These are phyloP conservation scores for Okapia johnstoni DNA, from an alignment of 2,113 vertebrate genomes.

Conservation along the genomic window DNA sequence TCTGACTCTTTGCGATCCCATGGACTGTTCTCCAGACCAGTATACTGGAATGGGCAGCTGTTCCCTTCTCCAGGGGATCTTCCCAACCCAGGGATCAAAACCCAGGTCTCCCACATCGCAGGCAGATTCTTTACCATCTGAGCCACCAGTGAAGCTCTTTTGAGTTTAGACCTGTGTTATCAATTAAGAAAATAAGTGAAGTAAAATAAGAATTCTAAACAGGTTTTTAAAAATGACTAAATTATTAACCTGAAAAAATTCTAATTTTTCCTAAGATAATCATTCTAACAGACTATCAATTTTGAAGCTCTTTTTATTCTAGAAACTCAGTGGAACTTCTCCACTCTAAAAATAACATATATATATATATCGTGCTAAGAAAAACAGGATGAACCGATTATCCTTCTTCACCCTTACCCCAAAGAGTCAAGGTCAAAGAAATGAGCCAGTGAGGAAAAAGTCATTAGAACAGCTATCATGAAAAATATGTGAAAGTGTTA, in stretches of 20 bases:
- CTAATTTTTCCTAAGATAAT: background rate
- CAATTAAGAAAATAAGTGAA: background rate
- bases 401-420: background rate
- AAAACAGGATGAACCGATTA: background rate
- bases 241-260: background rate
- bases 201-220: background rate
- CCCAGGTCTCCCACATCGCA: background rate
- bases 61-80: background rate
- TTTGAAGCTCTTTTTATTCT: background rate
- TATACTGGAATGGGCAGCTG: background rate
- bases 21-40: background rate
- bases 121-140: background rate
- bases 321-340: background rate
- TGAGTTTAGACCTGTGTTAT: background rate
- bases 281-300: background rate
- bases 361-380: background rate
- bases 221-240: background rate
- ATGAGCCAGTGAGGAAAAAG: background rate
- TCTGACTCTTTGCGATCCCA: background rate
- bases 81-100: background rate
- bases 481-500: background rate
- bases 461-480: background rate
- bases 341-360: background rate
- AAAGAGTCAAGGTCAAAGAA: constrained; percentile 11
- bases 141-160: background rate